Evolutionary conservation across 2,797 vertebrate genomes (phyloP).

Genomic region (Chelon auratus): DNA sequence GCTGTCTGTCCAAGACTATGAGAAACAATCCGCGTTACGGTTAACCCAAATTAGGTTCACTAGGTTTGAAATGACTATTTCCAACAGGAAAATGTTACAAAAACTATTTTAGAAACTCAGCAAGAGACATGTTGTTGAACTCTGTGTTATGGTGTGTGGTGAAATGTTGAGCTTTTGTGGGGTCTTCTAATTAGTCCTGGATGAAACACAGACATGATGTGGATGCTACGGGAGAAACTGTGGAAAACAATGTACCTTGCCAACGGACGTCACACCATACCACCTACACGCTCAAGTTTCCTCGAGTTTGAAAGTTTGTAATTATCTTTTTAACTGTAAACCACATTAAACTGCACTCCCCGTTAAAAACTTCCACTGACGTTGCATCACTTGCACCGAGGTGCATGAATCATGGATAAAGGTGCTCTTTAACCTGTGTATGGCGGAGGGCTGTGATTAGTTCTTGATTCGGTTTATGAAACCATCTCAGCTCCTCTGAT

Average conservation of each 20-base stretch:
- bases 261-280: constrained; percentile 76
- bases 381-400: constrained; percentile 52
- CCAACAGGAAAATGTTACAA: constrained; percentile 60
- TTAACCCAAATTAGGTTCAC: constrained; percentile 66
- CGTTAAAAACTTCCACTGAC: constrained; percentile 67
- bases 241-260: constrained; percentile 79
- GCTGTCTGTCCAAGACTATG: constrained; percentile 18
- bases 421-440: constrained; percentile 47
- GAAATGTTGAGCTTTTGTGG: constrained; percentile 73
- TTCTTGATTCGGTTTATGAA: constrained; percentile 16
- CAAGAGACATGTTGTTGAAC: constrained; percentile 58
- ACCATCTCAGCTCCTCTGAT: constrained; percentile 12
- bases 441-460: neutral
- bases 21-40: constrained; percentile 57
- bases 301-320: constrained; percentile 73
- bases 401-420: constrained; percentile 30
- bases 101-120: constrained; percentile 56
- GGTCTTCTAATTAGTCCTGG: constrained; percentile 73
- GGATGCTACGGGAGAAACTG: constrained; percentile 75
- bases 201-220: constrained; percentile 75
- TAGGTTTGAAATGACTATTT: constrained; percentile 60
- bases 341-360: constrained; percentile 66
- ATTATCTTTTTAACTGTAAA: constrained; percentile 77
- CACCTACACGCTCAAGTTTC: constrained; percentile 75
- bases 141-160: constrained; percentile 69